Evolutionary conservation across 2,797 vertebrate species (phyloP).

Genomic region (Spatula versicolor): DNA sequence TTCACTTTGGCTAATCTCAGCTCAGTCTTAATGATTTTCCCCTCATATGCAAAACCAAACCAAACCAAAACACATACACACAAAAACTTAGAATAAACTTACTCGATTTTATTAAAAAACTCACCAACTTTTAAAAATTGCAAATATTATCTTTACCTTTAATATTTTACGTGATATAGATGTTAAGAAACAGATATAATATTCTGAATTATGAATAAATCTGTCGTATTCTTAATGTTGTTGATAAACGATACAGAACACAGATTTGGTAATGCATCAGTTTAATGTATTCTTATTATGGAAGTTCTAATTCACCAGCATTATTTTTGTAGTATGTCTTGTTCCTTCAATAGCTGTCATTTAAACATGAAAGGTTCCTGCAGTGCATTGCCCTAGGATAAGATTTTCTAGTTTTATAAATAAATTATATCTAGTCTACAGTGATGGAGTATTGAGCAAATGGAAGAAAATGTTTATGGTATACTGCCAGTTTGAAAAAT

Average conservation of each 20-base stretch:
- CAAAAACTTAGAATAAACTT: background rate
- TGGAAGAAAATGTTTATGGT: constrained; percentile 1
- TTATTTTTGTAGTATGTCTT: constrained; percentile 64
- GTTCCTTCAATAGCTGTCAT: constrained; percentile 65
- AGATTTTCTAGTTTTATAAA: constrained; percentile 68
- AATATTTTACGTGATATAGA: constrained; percentile 25
- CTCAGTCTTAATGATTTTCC: background rate
- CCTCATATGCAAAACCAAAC: background rate
- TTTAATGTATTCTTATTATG: constrained; percentile 59
- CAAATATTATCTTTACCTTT: constrained; percentile 13
- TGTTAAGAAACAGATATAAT: constrained; percentile 41
- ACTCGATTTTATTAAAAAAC: background rate
- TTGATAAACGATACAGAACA: constrained; percentile 54
- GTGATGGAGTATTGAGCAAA: constrained; percentile 36
- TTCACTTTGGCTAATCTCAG: background rate
- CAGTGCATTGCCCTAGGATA: constrained; percentile 59
- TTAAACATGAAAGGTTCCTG: constrained; percentile 69
- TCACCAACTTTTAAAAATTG: background rate
- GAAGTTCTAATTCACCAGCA: constrained; percentile 33
- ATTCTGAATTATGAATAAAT: constrained; percentile 60
- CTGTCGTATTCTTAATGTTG: constrained; percentile 33
- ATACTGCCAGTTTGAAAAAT: background rate
- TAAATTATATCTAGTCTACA: constrained; percentile 61
- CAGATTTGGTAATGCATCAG: constrained; percentile 45
- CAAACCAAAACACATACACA: background rate